These are phyloP conservation scores for Drosophila mulleri DNA, from an alignment of 2,888 invertebrate species.

Conservation along the genomic window DNA sequence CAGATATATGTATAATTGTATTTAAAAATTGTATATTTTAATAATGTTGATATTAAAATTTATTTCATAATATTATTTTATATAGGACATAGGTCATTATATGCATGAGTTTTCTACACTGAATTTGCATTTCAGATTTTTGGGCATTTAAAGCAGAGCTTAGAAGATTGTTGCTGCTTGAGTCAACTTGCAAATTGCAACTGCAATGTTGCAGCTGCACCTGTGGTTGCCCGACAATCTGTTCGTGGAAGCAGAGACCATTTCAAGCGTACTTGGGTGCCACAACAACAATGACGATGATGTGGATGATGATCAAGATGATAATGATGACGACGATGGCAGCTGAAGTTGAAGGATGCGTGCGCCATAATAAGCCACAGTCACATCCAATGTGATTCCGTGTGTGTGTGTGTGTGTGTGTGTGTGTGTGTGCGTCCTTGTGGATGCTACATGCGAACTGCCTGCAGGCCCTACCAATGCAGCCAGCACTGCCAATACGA, in stretches of 20 bases:
- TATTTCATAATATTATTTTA: neutral
- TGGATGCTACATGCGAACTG: constrained; percentile 56
- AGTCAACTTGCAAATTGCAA: constrained; percentile 24
- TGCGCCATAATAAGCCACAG: constrained; percentile 75
- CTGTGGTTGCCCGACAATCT: constrained; percentile 33
- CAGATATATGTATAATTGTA: too few species aligned
- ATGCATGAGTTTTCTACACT: neutral
- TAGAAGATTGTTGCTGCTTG: neutral
- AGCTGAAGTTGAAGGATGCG: constrained; percentile 78
- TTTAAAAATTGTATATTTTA: too few species aligned
- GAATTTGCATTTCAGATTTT: neutral
- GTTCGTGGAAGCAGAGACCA: constrained; percentile 33
- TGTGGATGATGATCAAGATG: constrained; percentile 32
- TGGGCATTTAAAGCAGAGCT: constrained; percentile 1
- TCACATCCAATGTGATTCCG: constrained; percentile 13
- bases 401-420: constrained; percentile 19
- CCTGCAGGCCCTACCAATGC: constrained; percentile 53
- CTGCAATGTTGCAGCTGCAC: constrained; percentile 26
- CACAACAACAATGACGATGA: constrained; percentile 21
- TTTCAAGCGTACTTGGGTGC: constrained; percentile 45
- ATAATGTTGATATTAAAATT: too few species aligned
- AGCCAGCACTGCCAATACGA: constrained; percentile 44
- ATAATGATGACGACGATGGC: constrained; percentile 42
- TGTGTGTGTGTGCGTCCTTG: constrained; percentile 48
- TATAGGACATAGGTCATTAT: too few species aligned